Conservation (phyloP, 2,113 vertebrate species). For the Crotalus horridus region DNA sequence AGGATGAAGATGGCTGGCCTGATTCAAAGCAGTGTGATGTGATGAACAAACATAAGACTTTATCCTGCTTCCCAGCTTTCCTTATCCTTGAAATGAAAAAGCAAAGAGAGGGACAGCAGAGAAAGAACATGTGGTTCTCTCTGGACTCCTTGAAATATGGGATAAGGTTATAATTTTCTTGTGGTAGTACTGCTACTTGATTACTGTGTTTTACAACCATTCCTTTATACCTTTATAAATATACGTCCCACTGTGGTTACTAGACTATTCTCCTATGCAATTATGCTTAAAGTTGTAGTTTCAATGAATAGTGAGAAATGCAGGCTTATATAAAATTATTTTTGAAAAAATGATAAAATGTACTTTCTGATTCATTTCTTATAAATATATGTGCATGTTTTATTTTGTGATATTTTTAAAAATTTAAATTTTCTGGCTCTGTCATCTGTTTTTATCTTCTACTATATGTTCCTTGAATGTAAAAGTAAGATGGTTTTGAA, state of each 20-base stretch:
- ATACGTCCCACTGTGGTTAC: background rate
- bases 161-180: background rate
- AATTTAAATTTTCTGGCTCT: background rate
- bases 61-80: background rate
- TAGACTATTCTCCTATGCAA: background rate
- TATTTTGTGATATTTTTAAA: background rate
- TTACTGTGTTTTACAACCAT: background rate
- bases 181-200: background rate
- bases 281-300: background rate
- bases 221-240: background rate
- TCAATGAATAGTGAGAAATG: background rate
- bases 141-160: background rate
- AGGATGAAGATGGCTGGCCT: background rate
- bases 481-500: background rate
- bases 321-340: background rate
- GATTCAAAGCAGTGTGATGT: background rate
- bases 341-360: background rate
- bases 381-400: background rate
- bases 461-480: background rate
- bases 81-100: background rate
- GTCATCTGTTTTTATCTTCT: background rate
- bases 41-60: background rate
- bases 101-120: background rate
- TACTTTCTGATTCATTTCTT: background rate
- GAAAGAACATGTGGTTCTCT: background rate